A percentile compares a stretch with the other conserved stretches of the same genome.
Conservation (phyloP, 1,140 invertebrate genomes). For the Leptoteleia sp. region DNA sequence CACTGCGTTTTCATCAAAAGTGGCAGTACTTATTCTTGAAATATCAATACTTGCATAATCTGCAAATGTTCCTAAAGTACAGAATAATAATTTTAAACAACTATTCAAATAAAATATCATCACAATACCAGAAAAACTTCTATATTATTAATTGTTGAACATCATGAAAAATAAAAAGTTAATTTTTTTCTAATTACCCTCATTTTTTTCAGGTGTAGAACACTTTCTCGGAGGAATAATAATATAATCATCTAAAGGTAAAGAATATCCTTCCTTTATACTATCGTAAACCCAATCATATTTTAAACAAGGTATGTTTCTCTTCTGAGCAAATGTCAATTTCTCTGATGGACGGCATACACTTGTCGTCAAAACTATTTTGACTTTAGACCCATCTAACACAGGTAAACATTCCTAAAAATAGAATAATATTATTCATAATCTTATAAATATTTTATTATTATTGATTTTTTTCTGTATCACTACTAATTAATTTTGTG, state of each 20-base stretch:
- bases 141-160: too few species aligned
- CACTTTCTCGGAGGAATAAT: constrained; percentile 81
- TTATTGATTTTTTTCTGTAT: too few species aligned
- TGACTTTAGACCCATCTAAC: constrained; percentile 75
- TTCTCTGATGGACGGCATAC: constrained; percentile 88
- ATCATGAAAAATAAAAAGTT: background rate
- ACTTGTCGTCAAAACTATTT: constrained; percentile 73
- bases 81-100: constrained; percentile 4
- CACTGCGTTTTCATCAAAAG: constrained; percentile 1
- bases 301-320: constrained; percentile 87
- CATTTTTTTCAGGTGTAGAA: constrained; percentile 82
- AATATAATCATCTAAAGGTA: constrained; percentile 85
- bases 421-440: too few species aligned
- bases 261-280: constrained; percentile 86
- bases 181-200: constrained; percentile 53
- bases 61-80: constrained; percentile 36
- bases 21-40: constrained; percentile 65
- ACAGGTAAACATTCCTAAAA: constrained; percentile 73
- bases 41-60: constrained; percentile 53
- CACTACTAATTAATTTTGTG: too few species aligned
- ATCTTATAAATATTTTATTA: too few species aligned
- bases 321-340: constrained; percentile 88
- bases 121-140: too few species aligned
- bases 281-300: constrained; percentile 91
- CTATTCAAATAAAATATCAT: too few species aligned